These are phyloP conservation scores for Ylistrum balloti DNA, from an alignment of 1,140 invertebrate species.

Conservation along the genomic window DNA sequence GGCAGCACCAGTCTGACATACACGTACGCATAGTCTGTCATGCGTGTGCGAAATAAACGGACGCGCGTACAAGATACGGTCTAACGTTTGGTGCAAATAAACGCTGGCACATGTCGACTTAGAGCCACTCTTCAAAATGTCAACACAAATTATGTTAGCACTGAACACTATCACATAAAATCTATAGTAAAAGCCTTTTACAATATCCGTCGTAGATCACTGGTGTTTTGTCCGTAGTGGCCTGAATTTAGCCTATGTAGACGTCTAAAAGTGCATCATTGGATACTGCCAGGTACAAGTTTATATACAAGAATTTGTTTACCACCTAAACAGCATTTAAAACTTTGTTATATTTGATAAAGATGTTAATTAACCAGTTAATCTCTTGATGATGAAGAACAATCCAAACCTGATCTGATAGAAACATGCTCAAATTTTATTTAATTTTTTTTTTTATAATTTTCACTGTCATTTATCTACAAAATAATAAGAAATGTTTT, in stretches of 20 bases:
- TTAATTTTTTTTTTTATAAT: too few relatives aligned
- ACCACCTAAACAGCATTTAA: too few relatives aligned
- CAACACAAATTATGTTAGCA: not conserved
- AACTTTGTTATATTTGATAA: too few relatives aligned
- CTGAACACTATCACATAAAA: constrained; percentile 33
- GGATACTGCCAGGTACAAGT: not conserved
- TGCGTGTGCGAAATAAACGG: constrained; percentile 25
- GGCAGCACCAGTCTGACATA: constrained; percentile 13
- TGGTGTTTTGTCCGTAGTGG: not conserved
- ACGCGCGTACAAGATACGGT: constrained; percentile 6
- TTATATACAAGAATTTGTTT: too few relatives aligned
- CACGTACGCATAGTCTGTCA: not conserved
- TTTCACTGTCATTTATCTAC: too few relatives aligned
- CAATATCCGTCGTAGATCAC: not conserved
- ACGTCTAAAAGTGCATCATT: not conserved
- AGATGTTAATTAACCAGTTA: too few relatives aligned
- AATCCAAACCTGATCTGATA: too few relatives aligned
- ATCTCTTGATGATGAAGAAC: too few relatives aligned
- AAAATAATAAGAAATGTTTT: too few relatives aligned
- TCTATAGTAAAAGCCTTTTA: not conserved
- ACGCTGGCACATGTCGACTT: constrained; percentile 30
- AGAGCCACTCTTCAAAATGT: constrained; percentile 8
- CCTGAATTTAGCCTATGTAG: not conserved
- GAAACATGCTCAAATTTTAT: too few relatives aligned
- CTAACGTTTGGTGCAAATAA: constrained; percentile 29